Evolutionary conservation across 2,888 invertebrate genomes (phyloP).

Genomic region (Campopleginae sp.): DNA sequence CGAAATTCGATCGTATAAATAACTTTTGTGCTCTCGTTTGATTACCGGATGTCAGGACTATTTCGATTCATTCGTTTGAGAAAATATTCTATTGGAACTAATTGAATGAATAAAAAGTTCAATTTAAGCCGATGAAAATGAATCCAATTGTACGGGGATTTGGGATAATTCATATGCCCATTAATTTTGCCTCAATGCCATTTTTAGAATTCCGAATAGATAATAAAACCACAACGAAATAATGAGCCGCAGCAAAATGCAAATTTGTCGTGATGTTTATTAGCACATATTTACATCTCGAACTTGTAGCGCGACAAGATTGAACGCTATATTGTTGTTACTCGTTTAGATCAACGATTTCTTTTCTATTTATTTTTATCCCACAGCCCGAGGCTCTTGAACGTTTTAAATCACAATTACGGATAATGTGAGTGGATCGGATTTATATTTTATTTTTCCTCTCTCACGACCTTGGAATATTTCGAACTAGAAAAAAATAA

Average conservation of each 20-base stretch:
- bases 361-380: not conserved
- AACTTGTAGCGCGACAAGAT: not conserved
- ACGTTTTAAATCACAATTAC: not conserved
- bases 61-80: constrained; percentile 20
- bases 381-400: constrained; percentile 4
- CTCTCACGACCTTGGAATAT: constrained; percentile 31
- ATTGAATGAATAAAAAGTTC: constrained; percentile 23
- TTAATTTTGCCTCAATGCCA: not conserved
- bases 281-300: not conserved
- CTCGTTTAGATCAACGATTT: constrained; percentile 4
- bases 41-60: constrained; percentile 60
- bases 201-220: not conserved
- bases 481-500: not conserved
- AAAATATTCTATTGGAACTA: not conserved
- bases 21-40: constrained; percentile 25
- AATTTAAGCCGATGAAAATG: not conserved
- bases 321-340: constrained; percentile 5
- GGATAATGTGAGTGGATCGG: not conserved
- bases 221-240: not conserved
- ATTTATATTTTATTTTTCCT: constrained; percentile 15
- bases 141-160: constrained; percentile 9
- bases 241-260: not conserved
- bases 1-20: not conserved
- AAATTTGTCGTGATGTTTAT: not conserved
- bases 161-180: not conserved